Percentiles rank a stretch among this genome's conserved stretches.
phyloP scores from a whole-genome alignment of 2,797 vertebrate species.

The Sparidentex hasta region DNA sequence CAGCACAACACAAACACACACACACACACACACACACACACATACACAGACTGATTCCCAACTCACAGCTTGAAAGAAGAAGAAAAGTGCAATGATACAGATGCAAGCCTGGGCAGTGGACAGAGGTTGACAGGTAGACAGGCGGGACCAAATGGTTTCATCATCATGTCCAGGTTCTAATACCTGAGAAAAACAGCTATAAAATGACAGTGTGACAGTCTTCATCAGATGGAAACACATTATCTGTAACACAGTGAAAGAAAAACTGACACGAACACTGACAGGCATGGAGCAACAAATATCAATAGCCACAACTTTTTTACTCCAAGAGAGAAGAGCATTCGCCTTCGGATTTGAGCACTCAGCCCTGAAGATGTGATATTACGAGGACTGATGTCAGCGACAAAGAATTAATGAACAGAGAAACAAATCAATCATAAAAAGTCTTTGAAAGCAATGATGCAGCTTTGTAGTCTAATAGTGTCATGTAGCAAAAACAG shows the following conservation, averaged over 20 bases:
- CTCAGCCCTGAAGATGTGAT: background rate
- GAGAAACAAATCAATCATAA: background rate
- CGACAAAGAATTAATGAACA: slow-evolving; percentile 11
- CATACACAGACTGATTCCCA: slow-evolving; percentile 10
- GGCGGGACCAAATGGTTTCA: slow-evolving; percentile 13
- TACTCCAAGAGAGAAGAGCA: background rate
- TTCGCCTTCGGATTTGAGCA: background rate
- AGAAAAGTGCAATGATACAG: slow-evolving; percentile 3
- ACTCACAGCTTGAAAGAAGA: slow-evolving; percentile 19
- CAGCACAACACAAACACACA: slow-evolving; percentile 28
- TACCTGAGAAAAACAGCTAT: background rate
- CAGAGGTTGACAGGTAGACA: background rate
- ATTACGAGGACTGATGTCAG: background rate
- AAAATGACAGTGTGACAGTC: background rate
- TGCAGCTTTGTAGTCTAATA: background rate
- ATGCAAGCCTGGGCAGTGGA: background rate
- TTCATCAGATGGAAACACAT: slow-evolving; percentile 20
- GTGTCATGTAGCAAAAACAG: background rate
- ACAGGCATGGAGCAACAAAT: background rate
- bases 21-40: background rate
- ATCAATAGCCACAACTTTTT: background rate
- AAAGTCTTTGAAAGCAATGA: slow-evolving; percentile 11
- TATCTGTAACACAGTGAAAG: background rate
- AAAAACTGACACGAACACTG: background rate
- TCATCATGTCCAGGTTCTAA: background rate